A percentile compares a stretch with the other conserved stretches of the same genome.
These are phyloP conservation scores for Charaxes varanes DNA, from an alignment of 1,140 invertebrate genomes.

Conservation along the genomic window DNA sequence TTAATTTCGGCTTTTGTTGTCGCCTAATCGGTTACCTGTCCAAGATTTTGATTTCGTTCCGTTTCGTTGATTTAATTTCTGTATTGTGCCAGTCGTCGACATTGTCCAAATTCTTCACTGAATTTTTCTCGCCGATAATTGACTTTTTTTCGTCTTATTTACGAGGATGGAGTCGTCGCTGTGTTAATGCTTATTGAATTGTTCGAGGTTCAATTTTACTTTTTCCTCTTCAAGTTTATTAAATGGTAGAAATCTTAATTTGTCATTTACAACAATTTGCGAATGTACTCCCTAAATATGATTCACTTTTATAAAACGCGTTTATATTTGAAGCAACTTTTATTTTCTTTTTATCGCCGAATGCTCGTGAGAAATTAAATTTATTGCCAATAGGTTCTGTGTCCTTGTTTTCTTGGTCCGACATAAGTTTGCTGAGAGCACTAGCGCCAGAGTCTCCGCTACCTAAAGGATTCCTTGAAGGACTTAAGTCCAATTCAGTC, in stretches of 20 bases:
- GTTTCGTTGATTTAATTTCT: conserved; percentile 18
- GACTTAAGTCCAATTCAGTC: conserved; percentile 34
- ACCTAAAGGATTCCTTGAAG: conserved; percentile 31
- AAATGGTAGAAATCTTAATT: conserved; percentile 9
- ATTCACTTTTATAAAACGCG: conserved; percentile 1
- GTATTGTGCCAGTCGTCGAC: conserved; percentile 18
- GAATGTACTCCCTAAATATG: no score
- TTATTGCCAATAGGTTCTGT: conserved; percentile 6
- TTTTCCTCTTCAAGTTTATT: conserved; percentile 10
- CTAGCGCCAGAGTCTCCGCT: conserved; percentile 23
- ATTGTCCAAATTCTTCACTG: conserved; percentile 9
- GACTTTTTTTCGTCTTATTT: conserved; percentile 17
- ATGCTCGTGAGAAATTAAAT: conserved; percentile 9
- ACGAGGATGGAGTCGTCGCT: conserved; percentile 7
- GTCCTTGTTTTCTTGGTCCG: conserved; percentile 9
- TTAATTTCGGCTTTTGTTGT: conserved; percentile 61
- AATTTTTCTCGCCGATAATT: conserved; percentile 15
- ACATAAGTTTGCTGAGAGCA: conserved; percentile 23
- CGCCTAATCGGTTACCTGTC: conserved; percentile 52
- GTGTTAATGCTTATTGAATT: conserved; percentile 17
- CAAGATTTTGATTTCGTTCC: conserved; percentile 44
- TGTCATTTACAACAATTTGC: conserved; percentile 6
- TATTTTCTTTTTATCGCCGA: conserved; percentile 1
- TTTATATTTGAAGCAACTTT: background rate
- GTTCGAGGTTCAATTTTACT: conserved; percentile 10